These are phyloP conservation scores for Alcedo atthis DNA, from an alignment of 2,797 vertebrate genomes.

Conservation along the genomic window DNA sequence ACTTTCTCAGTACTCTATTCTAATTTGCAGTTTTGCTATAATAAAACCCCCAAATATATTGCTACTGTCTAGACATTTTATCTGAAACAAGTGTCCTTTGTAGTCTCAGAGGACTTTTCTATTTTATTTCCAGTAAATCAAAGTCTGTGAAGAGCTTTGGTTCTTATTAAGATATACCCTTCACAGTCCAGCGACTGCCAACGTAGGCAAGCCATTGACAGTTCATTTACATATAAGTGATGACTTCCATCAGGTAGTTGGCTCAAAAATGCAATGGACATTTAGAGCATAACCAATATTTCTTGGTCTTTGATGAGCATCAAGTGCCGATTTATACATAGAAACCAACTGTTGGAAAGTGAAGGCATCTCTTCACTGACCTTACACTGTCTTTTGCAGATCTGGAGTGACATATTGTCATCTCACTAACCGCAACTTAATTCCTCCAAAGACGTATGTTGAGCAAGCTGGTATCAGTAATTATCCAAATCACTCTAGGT, in stretches of 20 bases:
- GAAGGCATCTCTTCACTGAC: conserved; percentile 70
- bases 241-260: conserved; percentile 93
- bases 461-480: background rate
- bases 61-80: conserved; percentile 88
- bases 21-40: conserved; percentile 86
- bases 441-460: background rate
- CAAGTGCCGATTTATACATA: conserved; percentile 79
- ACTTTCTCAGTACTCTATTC: conserved; percentile 81
- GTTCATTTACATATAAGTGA: conserved; percentile 94
- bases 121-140: conserved; percentile 99
- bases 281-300: conserved; percentile 86
- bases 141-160: conserved; percentile 86
- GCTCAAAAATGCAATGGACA: conserved; percentile 86
- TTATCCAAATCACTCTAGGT: background rate
- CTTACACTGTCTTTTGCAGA: conserved; percentile 66
- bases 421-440: background rate
- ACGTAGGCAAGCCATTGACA: conserved; percentile 86
- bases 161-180: conserved; percentile 93
- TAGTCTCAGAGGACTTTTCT: conserved; percentile 88
- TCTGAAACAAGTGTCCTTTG: conserved; percentile 88
- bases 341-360: conserved; percentile 71
- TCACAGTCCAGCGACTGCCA: conserved; percentile 89
- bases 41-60: conserved; percentile 87
- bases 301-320: conserved; percentile 80
- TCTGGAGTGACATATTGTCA: conserved; percentile 12